Evolutionary conservation across 2,888 invertebrate species (phyloP).

Genomic region (Chelonus formosanus): DNA sequence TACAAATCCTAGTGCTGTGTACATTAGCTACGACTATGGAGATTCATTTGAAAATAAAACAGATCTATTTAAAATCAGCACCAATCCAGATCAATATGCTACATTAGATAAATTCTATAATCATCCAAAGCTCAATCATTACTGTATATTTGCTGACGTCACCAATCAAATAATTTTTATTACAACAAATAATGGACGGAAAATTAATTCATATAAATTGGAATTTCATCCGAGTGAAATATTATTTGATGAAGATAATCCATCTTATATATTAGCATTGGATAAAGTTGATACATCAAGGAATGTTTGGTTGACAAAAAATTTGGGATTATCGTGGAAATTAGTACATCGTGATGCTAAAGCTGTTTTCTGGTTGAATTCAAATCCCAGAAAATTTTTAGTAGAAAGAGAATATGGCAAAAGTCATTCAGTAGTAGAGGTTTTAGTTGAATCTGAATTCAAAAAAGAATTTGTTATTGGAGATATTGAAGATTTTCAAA

Average conservation of each 20-base stretch:
- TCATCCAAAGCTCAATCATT: slow-evolving; percentile 80
- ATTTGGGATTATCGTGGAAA: slow-evolving; percentile 79
- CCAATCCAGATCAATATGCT: slow-evolving; percentile 68
- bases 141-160: slow-evolving; percentile 86
- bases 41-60: slow-evolving; percentile 80
- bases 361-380: slow-evolving; percentile 69
- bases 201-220: slow-evolving; percentile 72
- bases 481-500: slow-evolving; percentile 80
- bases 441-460: slow-evolving; percentile 50
- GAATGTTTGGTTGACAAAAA: slow-evolving; percentile 79
- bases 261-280: slow-evolving; percentile 76
- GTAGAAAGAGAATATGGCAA: slow-evolving; percentile 70
- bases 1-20: slow-evolving; percentile 75
- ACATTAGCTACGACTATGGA: slow-evolving; percentile 89
- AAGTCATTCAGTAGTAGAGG: slow-evolving; percentile 66
- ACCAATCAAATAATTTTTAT: slow-evolving; percentile 79
- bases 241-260: slow-evolving; percentile 77
- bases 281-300: slow-evolving; percentile 74
- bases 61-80: slow-evolving; percentile 71
- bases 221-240: slow-evolving; percentile 82
- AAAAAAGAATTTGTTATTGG: slow-evolving; percentile 46
- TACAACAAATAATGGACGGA: slow-evolving; percentile 77
- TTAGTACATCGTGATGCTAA: slow-evolving; percentile 10
- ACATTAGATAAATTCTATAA: slow-evolving; percentile 85
- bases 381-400: slow-evolving; percentile 67